These are phyloP conservation scores for Deroptyus accipitrinus DNA, from an alignment of 2,113 vertebrate genomes.

Conservation along the genomic window DNA sequence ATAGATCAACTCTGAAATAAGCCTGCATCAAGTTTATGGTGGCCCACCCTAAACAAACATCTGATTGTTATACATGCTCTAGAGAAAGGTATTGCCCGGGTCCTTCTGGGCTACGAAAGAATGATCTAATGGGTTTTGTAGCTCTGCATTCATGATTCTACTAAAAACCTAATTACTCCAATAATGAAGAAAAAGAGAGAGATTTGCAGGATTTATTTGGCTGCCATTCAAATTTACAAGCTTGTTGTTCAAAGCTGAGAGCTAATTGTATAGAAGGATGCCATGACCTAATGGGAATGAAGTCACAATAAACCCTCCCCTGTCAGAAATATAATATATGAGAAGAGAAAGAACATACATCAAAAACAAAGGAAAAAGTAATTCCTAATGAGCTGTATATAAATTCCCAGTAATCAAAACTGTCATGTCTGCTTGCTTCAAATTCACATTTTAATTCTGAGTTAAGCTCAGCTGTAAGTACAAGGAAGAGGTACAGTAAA, in stretches of 20 bases:
- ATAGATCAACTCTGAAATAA: not conserved
- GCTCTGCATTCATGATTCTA: not conserved
- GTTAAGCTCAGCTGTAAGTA: not conserved
- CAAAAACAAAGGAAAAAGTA: not conserved
- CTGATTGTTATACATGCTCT: not conserved
- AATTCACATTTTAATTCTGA: conserved; percentile 2
- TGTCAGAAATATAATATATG: not conserved
- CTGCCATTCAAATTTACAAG: not conserved
- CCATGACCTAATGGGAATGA: conserved; percentile 17
- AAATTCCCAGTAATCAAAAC: not conserved
- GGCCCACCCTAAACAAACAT: not conserved
- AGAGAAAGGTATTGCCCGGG: not conserved
- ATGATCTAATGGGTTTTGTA: not conserved
- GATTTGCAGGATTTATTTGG: not conserved
- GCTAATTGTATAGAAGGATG: conserved; percentile 29
- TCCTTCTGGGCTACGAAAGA: not conserved
- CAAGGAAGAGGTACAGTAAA: not conserved
- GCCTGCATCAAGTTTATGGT: rapidly evolving
- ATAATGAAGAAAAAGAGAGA: not conserved
- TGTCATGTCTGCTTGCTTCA: not conserved
- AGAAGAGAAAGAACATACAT: not conserved
- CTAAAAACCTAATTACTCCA: not conserved
- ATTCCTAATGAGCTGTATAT: not conserved
- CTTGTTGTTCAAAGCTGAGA: not conserved
- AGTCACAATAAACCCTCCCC: not conserved